These are phyloP conservation scores for Champsocephalus gunnari DNA, from an alignment of 2,797 vertebrate genomes.

Conservation along the genomic window DNA sequence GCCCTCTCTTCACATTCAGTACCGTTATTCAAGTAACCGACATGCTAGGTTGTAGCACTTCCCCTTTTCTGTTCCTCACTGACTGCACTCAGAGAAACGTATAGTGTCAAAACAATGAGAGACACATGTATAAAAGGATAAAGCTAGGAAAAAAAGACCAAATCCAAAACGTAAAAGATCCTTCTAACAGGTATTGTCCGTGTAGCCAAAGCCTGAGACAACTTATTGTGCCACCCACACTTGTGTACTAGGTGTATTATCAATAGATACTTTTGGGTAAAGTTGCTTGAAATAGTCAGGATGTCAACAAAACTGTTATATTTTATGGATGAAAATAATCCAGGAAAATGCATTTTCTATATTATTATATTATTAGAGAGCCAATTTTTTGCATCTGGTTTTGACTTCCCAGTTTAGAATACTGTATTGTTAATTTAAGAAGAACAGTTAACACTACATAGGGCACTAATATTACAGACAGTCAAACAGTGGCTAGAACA, in stretches of 20 bases:
- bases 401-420: neutral
- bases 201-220: neutral
- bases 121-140: neutral
- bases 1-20: neutral
- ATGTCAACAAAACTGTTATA: constrained; percentile 5
- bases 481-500: constrained; percentile 1
- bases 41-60: constrained; percentile 3
- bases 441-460: constrained; percentile 27
- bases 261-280: neutral
- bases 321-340: neutral
- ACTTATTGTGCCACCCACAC: neutral
- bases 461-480: neutral
- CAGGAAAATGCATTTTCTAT: neutral
- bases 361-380: neutral
- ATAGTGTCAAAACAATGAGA: neutral
- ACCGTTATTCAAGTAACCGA: constrained; percentile 23
- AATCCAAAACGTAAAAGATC: neutral
- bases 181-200: neutral
- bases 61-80: constrained; percentile 11
- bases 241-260: neutral
- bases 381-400: constrained; percentile 2
- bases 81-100: neutral
- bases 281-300: neutral
- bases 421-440: constrained; percentile 15
- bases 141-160: neutral